phyloP scores from a whole-genome alignment of 1,140 invertebrate species.

The Calephelis virginiensis region DNA sequence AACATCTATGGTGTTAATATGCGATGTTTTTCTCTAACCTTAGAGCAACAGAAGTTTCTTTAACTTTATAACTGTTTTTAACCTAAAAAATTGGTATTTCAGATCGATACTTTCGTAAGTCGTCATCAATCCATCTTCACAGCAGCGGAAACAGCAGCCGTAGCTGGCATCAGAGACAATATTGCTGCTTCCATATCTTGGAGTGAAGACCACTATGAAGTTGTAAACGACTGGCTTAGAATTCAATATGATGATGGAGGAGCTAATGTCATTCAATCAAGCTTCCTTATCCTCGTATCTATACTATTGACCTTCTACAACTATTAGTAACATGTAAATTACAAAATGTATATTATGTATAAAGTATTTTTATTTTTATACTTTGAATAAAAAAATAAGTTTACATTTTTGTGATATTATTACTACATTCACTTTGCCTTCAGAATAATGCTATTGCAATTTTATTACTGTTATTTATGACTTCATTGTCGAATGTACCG shows the following conservation, averaged over 20 bases:
- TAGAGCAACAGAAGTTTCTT: too few relatives aligned
- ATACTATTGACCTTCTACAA: slow-evolving; percentile 42
- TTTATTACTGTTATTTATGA: too few relatives aligned
- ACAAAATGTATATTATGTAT: background rate
- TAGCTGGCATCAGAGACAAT: slow-evolving; percentile 56
- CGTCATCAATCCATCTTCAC: slow-evolving; percentile 47
- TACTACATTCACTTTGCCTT: too few relatives aligned
- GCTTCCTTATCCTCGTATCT: slow-evolving; percentile 49
- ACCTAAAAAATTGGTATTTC: slow-evolving; percentile 21
- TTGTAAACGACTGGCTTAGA: slow-evolving; percentile 51
- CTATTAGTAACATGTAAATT: background rate
- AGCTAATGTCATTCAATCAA: slow-evolving; percentile 41
- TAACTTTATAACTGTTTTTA: too few relatives aligned
- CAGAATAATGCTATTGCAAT: too few relatives aligned
- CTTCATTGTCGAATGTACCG: too few relatives aligned
- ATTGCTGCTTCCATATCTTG: slow-evolving; percentile 56
- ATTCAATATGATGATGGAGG: slow-evolving; percentile 40
- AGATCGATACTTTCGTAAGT: slow-evolving; percentile 46
- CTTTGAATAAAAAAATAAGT: background rate
- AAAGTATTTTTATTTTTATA: slow-evolving; percentile 4
- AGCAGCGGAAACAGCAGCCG: slow-evolving; percentile 54
- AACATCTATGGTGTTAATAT: too few relatives aligned
- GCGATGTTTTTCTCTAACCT: too few relatives aligned
- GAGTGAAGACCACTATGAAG: slow-evolving; percentile 39
- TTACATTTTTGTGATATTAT: background rate